Evolutionary conservation across 1,140 invertebrate genomes (phyloP).

Genomic region (Drosophila varians): DNA sequence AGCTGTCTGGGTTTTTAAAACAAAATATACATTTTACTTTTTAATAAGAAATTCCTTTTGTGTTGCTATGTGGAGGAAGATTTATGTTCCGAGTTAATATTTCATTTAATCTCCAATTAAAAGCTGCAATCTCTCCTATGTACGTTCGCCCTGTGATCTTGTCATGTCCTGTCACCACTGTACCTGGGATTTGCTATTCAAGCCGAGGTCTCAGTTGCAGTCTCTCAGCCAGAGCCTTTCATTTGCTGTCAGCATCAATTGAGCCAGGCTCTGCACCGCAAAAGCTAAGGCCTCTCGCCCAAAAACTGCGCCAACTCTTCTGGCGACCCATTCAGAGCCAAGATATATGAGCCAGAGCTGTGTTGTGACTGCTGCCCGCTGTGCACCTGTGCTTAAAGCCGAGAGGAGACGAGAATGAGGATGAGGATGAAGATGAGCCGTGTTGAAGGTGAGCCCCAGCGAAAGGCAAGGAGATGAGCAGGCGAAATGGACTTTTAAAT

Average conservation of each 20-base stretch:
- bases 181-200: slow-evolving; percentile 15
- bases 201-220: slow-evolving; percentile 39
- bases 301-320: neutral
- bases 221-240: slow-evolving; percentile 62
- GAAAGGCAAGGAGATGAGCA: slow-evolving; percentile 45
- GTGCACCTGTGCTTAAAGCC: slow-evolving; percentile 64
- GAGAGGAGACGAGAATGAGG: neutral
- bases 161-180: slow-evolving; percentile 12
- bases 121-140: neutral
- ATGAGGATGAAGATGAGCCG: slow-evolving; percentile 39
- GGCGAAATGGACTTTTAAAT: slow-evolving; percentile 76
- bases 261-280: slow-evolving; percentile 60
- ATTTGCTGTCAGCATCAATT: slow-evolving; percentile 82
- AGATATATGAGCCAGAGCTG: slow-evolving; percentile 75
- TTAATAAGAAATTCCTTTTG: too few species aligned
- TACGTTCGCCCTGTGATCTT: neutral
- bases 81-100: neutral
- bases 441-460: slow-evolving; percentile 11
- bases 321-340: slow-evolving; percentile 41
- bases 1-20: too few species aligned
- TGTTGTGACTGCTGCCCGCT: slow-evolving; percentile 81
- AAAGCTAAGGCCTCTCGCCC: neutral
- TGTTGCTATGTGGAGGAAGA: too few species aligned
- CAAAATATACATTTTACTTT: too few species aligned
- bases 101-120: neutral